Conservation (phyloP, 2,113 vertebrate genomes). For the Struthidea cinerea region DNA sequence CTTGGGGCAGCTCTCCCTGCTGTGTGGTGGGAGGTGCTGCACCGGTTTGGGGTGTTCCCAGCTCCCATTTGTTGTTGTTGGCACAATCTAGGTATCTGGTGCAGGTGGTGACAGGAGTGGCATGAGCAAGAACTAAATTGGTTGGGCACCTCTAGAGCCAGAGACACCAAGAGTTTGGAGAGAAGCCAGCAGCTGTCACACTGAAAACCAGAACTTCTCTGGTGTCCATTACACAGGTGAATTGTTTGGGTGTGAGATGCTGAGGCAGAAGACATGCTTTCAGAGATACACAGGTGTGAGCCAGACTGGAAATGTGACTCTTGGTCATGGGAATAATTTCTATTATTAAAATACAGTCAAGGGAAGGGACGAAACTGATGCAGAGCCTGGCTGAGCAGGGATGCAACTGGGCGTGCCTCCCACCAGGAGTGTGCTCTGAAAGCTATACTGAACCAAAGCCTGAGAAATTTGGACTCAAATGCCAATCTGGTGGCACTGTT, state of each 20-base stretch:
- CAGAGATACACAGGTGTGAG: neutral
- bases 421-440: neutral
- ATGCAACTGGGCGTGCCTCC: neutral
- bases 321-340: neutral
- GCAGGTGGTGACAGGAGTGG: neutral
- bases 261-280: neutral
- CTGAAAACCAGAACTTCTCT: neutral
- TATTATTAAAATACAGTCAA: neutral
- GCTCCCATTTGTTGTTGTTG: neutral
- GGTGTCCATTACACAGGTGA: neutral
- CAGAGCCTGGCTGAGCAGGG: neutral
- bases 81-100: neutral
- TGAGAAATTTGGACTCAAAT: neutral
- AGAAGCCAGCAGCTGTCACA: neutral
- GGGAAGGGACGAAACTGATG: neutral
- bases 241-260: neutral
- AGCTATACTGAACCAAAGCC: neutral
- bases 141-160: neutral
- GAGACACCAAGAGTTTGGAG: neutral
- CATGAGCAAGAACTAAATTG: neutral
- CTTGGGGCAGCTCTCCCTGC: rapidly evolving
- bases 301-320: neutral
- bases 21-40: neutral
- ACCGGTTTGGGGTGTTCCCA: neutral
- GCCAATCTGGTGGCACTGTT: neutral